Evolutionary conservation across 2,113 vertebrate genomes (phyloP).

Genomic region (Peucedramus taeniatus): DNA sequence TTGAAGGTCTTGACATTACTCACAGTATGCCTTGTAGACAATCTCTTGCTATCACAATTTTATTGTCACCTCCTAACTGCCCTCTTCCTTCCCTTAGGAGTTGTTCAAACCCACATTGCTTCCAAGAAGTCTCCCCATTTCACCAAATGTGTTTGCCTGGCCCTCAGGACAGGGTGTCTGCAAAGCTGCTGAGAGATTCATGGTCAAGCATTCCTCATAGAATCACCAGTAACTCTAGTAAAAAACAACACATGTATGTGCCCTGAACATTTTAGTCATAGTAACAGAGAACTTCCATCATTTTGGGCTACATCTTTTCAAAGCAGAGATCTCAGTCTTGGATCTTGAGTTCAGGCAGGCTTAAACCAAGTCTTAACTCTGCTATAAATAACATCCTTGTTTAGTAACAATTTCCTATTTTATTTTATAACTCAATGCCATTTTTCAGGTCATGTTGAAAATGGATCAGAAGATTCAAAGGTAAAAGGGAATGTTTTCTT

Average conservation of each 20-base stretch:
- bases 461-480: background rate
- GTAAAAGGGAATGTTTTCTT: background rate
- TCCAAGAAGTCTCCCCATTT: background rate
- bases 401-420: background rate
- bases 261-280: background rate
- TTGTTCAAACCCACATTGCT: background rate
- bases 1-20: background rate
- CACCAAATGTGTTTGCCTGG: background rate
- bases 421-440: background rate
- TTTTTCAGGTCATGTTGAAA: background rate
- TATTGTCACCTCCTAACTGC: background rate
- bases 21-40: background rate
- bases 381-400: background rate
- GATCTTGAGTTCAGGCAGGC: background rate
- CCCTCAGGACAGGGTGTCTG: background rate
- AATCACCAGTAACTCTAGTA: background rate
- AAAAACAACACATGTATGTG: rapidly evolving
- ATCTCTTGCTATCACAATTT: background rate
- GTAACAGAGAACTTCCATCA: background rate
- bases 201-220: background rate
- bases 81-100: background rate
- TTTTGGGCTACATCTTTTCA: background rate
- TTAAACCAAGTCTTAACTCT: background rate
- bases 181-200: background rate
- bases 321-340: background rate